phyloP scores from a whole-genome alignment of 2,888 invertebrate genomes.

The Oscheius sp. region DNA sequence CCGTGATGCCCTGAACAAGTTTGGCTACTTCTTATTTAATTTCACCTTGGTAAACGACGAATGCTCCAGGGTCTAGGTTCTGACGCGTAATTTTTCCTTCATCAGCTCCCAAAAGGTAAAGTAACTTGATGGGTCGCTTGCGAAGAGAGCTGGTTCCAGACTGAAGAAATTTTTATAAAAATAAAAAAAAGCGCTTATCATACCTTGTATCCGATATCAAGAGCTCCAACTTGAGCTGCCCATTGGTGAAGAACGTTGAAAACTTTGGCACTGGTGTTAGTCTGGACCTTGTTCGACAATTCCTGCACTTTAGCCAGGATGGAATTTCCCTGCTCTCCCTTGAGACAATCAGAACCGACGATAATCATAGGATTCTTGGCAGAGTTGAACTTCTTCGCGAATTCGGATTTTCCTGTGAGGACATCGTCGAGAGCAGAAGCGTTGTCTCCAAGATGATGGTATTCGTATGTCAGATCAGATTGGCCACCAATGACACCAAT shows the following conservation, averaged over 20 bases:
- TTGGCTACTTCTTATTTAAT: not conserved
- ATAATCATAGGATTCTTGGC: slow-evolving; percentile 92
- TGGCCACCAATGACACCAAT: slow-evolving; percentile 89
- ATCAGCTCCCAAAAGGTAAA: slow-evolving; percentile 94
- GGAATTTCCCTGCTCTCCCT: slow-evolving; percentile 82
- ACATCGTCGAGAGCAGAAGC: slow-evolving; percentile 83
- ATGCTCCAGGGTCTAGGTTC: slow-evolving; percentile 84
- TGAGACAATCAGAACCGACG: slow-evolving; percentile 87
- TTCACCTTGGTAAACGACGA: slow-evolving; percentile 84
- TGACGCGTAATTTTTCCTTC: slow-evolving; percentile 83
- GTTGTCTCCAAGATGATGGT: slow-evolving; percentile 88
- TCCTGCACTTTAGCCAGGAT: slow-evolving; percentile 75
- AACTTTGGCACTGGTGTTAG: slow-evolving; percentile 77
- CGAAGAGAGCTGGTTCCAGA: slow-evolving; percentile 51
- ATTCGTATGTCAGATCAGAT: slow-evolving; percentile 91
- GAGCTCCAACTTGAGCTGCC: slow-evolving; percentile 86
- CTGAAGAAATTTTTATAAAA: slow-evolving; percentile 5
- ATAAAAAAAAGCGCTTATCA: not conserved
- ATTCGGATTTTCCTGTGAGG: slow-evolving; percentile 80
- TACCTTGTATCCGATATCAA: slow-evolving; percentile 87
- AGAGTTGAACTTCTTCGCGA: slow-evolving; percentile 59
- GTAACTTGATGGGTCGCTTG: slow-evolving; percentile 78
- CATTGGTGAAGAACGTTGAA: slow-evolving; percentile 93
- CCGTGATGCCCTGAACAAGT: slow-evolving; percentile 88
- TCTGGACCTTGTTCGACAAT: slow-evolving; percentile 26